These are phyloP conservation scores for Ennomos erosarius DNA, from an alignment of 2,888 invertebrate genomes.

Conservation along the genomic window DNA sequence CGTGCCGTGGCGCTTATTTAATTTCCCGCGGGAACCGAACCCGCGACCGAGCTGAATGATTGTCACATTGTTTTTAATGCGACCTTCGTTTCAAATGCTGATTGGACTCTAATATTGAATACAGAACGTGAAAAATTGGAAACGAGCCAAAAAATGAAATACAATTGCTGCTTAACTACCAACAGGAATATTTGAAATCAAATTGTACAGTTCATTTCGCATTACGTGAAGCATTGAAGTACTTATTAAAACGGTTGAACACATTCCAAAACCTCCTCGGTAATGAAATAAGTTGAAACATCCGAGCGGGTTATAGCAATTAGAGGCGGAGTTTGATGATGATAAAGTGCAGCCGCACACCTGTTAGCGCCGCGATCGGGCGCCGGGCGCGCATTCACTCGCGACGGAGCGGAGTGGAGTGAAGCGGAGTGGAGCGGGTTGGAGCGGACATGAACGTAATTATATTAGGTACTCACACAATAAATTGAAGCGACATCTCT, in stretches of 20 bases:
- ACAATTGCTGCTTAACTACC: neutral
- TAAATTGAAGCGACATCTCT: too few relatives aligned
- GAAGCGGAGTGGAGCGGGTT: too few relatives aligned
- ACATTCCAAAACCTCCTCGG: neutral
- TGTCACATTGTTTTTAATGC: conserved; percentile 20
- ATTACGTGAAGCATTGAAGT: neutral
- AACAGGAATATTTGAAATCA: neutral
- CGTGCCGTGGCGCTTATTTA: conserved; percentile 1
- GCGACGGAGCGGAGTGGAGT: neutral
- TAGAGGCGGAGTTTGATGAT: conserved; percentile 6
- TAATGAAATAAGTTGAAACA: conserved; percentile 7
- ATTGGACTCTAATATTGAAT: conserved; percentile 3
- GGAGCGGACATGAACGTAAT: too few relatives aligned
- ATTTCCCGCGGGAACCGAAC: conserved; percentile 18
- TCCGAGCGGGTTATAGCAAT: conserved; percentile 6
- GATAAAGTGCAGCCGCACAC: conserved; percentile 8
- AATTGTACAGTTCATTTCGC: neutral
- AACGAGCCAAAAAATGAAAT: neutral
- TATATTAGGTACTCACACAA: too few relatives aligned
- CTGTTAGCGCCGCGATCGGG: neutral
- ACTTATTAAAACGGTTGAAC: neutral
- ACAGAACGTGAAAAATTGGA: neutral
- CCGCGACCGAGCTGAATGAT: conserved; percentile 8
- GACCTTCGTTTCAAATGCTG: neutral
- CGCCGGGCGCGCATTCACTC: neutral